Base-by-base conservation (phyloP, 1,140 invertebrate genomes). In the Lordiphosa mommai region DNA sequence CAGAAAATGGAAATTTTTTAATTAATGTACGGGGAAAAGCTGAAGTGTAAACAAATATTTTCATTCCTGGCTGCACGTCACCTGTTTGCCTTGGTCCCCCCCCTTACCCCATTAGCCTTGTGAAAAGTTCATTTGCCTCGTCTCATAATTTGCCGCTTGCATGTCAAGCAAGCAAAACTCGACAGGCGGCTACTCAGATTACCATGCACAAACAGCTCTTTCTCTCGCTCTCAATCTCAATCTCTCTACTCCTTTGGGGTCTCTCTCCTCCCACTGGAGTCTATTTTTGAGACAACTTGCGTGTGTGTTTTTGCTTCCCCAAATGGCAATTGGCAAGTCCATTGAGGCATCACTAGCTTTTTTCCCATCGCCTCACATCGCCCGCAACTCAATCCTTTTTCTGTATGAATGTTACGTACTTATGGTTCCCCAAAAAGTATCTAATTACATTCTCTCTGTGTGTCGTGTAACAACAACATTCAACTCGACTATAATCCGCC, bases 101-200 rank as follows among this genome's bases (percentile, higher is more conserved):
- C 27, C 6, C 13, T 13, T 46, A 12, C 58, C 5, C n/a, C 7
- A 73, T 79, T 79, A 80, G 74, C 76, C 76, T 82, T 79, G 76
- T 82, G 71, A 82, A 82, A 72, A 82, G 76, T 82, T 82, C 71
- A 82, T 84, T 82, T 82, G 76, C 76, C 76, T 48, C 61, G 58
- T 33, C 71, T 82, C 76, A 82, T 82, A 82, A 82, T 82, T 82
- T 76, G 58, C 76, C 61, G 77, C 76, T 82, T 82, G 76, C 76
- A 82, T 82, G 76, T 82, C 66, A 67, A 65, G 72, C 74, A 65
- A 72, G 63, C 38, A 64, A 38, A 56, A 56, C 41, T 63, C 36
- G 27, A 51, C 55, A 58, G 64, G 66, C 57, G 64, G 66, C 57
- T 68, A 53, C 74, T 79, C 69, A 56, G 60, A 79, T 79, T 79